Conservation (phyloP, 2,113 vertebrate genomes). For the Oceanodroma tethys region DNA sequence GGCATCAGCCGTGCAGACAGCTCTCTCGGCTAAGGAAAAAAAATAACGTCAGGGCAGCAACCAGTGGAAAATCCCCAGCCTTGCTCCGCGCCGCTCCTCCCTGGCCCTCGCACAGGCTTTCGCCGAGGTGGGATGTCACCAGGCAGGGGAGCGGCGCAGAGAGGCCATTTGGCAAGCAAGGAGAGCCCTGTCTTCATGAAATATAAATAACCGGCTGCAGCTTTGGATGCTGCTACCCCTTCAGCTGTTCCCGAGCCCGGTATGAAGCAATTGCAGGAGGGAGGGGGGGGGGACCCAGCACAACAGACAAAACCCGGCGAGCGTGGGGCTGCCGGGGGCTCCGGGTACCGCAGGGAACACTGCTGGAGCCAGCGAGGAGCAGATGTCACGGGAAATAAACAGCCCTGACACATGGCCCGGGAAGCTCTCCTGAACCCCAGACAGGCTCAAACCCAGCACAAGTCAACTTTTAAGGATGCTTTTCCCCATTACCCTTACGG, state of each 20-base stretch:
- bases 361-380: not conserved
- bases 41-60: not conserved
- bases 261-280: fast-evolving
- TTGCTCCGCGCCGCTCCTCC: not conserved
- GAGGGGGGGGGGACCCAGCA: not conserved
- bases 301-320: not conserved
- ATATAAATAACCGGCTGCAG: not conserved
- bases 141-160: not conserved
- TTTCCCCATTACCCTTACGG: fast-evolving
- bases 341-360: not conserved
- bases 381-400: not conserved
- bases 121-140: not conserved
- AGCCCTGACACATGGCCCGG: not conserved
- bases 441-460: not conserved
- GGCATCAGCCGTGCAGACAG: not conserved
- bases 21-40: not conserved
- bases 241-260: not conserved
- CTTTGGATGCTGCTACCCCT: not conserved
- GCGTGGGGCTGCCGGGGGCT: not conserved
- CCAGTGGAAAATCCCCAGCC: conserved; percentile 7
- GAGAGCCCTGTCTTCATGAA: not conserved
- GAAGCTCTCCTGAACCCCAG: not conserved
- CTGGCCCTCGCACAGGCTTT: not conserved
- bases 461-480: not conserved
- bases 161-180: not conserved